Evolutionary conservation across 2,888 invertebrate genomes (phyloP).

Genomic region (Doris montereyensis): DNA sequence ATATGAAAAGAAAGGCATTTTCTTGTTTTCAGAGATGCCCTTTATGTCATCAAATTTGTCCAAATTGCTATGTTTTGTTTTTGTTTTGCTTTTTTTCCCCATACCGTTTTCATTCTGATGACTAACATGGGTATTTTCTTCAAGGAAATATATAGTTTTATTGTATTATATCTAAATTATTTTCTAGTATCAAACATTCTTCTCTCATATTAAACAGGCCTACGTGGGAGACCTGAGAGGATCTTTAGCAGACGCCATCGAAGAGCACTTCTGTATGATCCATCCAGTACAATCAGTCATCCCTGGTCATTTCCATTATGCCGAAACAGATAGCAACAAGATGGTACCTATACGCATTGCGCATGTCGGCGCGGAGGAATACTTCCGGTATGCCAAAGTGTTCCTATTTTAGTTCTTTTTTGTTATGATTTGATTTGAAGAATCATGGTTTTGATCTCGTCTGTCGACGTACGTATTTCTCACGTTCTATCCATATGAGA

Average conservation of each 20-base stretch:
- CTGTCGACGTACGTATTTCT: too few relatives aligned
- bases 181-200: too few relatives aligned
- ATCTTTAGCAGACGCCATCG: slow-evolving; percentile 51
- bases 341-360: slow-evolving; percentile 61
- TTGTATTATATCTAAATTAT: too few relatives aligned
- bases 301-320: slow-evolving; percentile 68
- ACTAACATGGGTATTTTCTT: background rate
- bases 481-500: too few relatives aligned
- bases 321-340: slow-evolving; percentile 58
- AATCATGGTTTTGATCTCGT: too few relatives aligned
- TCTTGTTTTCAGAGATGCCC: too few relatives aligned
- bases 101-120: background rate
- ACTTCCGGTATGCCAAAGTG: slow-evolving; percentile 56
- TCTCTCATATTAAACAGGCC: too few relatives aligned
- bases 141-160: background rate
- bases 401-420: too few relatives aligned
- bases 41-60: too few relatives aligned
- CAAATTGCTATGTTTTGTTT: too few relatives aligned
- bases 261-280: slow-evolving; percentile 64
- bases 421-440: too few relatives aligned
- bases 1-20: too few relatives aligned
- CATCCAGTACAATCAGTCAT: slow-evolving; percentile 62
- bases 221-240: slow-evolving; percentile 68
- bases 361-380: slow-evolving; percentile 68
- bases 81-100: background rate